These are phyloP conservation scores for Habrosyne pyritoides DNA, from an alignment of 2,888 invertebrate species.

Conservation along the genomic window DNA sequence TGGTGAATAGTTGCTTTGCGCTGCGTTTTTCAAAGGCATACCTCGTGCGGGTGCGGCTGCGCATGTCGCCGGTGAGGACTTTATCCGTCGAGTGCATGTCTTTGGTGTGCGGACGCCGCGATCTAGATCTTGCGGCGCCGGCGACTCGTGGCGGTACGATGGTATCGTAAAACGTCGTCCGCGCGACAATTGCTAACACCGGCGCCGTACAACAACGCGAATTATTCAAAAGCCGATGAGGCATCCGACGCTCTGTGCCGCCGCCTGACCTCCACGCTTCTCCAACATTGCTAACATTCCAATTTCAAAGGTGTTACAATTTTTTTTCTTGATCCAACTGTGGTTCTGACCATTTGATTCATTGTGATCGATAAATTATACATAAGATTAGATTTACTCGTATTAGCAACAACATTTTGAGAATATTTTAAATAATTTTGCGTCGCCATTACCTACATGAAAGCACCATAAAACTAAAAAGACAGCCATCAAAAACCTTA, in stretches of 20 bases:
- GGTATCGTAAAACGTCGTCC: constrained; percentile 66
- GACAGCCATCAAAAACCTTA: neutral
- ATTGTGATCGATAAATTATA: neutral
- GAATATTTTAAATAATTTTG: too few species aligned
- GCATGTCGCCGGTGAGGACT: constrained; percentile 71
- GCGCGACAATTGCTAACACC: constrained; percentile 80
- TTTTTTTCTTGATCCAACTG: neutral
- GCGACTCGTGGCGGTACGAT: constrained; percentile 61
- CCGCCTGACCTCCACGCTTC: constrained; percentile 30
- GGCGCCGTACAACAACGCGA: constrained; percentile 68
- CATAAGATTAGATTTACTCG: too few species aligned
- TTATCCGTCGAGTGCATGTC: constrained; percentile 76
- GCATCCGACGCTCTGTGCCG: constrained; percentile 42
- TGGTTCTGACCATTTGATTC: neutral
- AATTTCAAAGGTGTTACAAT: constrained; percentile 20
- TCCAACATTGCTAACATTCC: constrained; percentile 46
- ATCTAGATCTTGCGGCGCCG: constrained; percentile 77
- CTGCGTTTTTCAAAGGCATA: constrained; percentile 73
- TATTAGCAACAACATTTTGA: too few species aligned
- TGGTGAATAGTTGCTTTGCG: constrained; percentile 45
- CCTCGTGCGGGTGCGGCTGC: constrained; percentile 54
- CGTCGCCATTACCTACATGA: neutral
- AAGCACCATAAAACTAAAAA: neutral
- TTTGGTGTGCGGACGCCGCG: constrained; percentile 71
- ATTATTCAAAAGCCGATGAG: constrained; percentile 66